phyloP scores from a whole-genome alignment of 1,140 invertebrate species.

The Trialeurodes vaporariorum region DNA sequence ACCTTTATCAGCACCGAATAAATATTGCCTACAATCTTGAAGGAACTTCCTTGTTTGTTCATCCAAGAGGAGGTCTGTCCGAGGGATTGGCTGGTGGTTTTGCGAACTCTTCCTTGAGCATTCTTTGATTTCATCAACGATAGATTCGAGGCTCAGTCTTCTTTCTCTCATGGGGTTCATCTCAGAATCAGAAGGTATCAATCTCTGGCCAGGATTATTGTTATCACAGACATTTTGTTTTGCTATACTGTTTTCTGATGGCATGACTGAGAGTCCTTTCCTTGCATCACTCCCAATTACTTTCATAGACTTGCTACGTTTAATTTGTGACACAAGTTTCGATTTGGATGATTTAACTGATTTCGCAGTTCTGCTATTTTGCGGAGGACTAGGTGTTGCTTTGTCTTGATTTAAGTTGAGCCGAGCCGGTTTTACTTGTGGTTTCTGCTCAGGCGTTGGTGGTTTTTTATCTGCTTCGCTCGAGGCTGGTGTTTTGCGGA shows the following conservation, averaged over 20 bases:
- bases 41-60: conserved; percentile 3
- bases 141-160: conserved; percentile 20
- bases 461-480: neutral
- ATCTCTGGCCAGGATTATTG: neutral
- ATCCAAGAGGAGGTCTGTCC: conserved; percentile 13
- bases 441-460: neutral
- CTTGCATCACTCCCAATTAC: conserved; percentile 22
- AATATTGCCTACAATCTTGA: conserved; percentile 2
- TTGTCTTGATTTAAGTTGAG: too few relatives aligned
- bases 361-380: neutral
- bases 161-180: conserved; percentile 9
- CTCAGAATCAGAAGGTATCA: neutral
- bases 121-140: conserved; percentile 13
- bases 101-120: neutral
- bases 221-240: neutral
- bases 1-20: conserved; percentile 8
- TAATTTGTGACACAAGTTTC: conserved; percentile 22
- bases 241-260: neutral
- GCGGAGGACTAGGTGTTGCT: neutral
- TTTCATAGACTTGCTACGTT: conserved; percentile 35
- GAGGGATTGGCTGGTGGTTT: neutral
- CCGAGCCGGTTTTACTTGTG: neutral
- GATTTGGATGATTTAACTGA: neutral
- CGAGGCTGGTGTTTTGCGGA: conserved; percentile 14
- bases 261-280: conserved; percentile 15